These are phyloP conservation scores for Oostethus manadensis DNA, from an alignment of 2,113 vertebrate genomes.

Conservation along the genomic window DNA sequence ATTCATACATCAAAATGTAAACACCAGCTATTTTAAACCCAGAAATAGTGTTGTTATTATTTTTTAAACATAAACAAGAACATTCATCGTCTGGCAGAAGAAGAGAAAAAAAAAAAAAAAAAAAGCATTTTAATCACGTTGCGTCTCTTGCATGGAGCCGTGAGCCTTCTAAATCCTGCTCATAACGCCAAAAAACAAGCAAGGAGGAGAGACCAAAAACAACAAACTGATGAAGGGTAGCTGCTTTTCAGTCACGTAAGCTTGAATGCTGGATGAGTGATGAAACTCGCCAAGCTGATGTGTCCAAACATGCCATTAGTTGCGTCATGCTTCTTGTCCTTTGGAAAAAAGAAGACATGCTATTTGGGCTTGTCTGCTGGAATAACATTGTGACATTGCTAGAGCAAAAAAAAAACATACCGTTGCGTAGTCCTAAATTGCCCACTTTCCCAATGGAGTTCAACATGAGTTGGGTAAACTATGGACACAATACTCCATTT, in stretches of 20 bases:
- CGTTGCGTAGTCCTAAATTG: neutral
- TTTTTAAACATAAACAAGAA: slow-evolving; percentile 14
- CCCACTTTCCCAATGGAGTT: neutral
- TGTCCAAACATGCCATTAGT: neutral
- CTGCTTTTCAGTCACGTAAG: neutral
- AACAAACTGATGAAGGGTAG: slow-evolving; percentile 2
- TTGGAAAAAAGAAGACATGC: neutral
- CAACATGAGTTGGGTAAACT: neutral
- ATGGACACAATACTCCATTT: no score
- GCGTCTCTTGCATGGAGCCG: no score
- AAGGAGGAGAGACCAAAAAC: no score
- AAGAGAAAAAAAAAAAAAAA: slow-evolving; percentile 35
- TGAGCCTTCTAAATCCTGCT: neutral
- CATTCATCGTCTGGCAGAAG: slow-evolving; percentile 22
- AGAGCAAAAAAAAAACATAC: neutral
- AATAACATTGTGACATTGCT: no score
- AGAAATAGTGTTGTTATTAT: neutral
- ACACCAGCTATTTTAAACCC: neutral
- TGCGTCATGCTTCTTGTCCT: neutral
- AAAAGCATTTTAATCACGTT: neutral
- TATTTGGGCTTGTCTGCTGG: no score
- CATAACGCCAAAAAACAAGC: neutral
- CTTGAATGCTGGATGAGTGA: slow-evolving; percentile 5
- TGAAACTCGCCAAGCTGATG: slow-evolving; percentile 3
- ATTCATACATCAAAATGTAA: slow-evolving; percentile 8